Base-by-base conservation (phyloP, 2,113 vertebrate genomes). In the Elaphurus davidianus region DNA sequence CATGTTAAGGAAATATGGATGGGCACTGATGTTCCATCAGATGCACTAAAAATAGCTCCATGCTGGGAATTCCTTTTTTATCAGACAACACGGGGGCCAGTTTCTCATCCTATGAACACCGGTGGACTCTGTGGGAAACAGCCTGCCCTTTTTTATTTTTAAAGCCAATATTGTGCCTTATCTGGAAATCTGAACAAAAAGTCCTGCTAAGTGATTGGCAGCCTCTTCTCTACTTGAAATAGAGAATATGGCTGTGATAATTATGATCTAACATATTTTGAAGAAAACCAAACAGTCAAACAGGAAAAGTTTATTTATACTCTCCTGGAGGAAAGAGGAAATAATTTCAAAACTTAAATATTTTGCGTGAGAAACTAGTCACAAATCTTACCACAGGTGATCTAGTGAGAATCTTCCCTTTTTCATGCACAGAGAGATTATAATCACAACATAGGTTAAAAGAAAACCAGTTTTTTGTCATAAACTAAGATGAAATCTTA, bases 21-120 rank as follows among this genome's bases (percentile, higher is more conserved):
- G 52, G 59, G 55, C 92, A 57, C 62, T 33, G 50, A 90, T 85
- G 90, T 93, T 96, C 91, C 74, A 43, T 87, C 60, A 89, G 27
- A 81, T n/a, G 67, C 5, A 4, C 91, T 97, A 98, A 98, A 97
- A 98, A 98, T 98, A 98, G 52, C 82, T 71, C n/a, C 1, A 1
- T 95, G 87, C 90, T 92, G 96, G 92, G 96, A 98, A 97, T 96
- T 98, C 87, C 94, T 92, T 95, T 97, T 91, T 97, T 94, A 97
- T 94, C 94, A 97, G 91, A 94, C 57, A 74, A 55, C 76, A 57
- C 0, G 5, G 45, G 82, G 30, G 54, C 92, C 92, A 96, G 88
- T 87, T 88, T 97, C 88, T 97, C 91, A 92, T 92, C 54, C 92
- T 86, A 67, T 21, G 76, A 95, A 88, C 27, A 74, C 74, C 23